Evolutionary conservation across 2,113 vertebrate species (phyloP).

Genomic region (Pangasianodon gigas): DNA sequence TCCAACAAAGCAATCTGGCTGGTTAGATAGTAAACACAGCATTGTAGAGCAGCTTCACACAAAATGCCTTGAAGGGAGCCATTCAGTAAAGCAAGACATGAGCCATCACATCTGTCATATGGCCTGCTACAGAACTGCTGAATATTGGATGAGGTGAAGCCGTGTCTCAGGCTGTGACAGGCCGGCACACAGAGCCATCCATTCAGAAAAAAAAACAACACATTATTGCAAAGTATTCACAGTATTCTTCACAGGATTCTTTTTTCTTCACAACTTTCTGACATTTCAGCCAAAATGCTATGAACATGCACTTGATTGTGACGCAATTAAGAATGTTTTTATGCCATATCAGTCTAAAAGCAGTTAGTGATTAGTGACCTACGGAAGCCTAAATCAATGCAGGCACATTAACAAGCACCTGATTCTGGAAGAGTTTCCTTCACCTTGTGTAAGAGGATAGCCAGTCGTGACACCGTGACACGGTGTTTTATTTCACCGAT

Average conservation of each 20-base stretch:
- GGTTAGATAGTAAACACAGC: conserved; percentile 21
- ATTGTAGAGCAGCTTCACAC: conserved; percentile 19
- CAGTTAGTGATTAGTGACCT: not conserved
- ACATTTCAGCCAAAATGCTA: not conserved
- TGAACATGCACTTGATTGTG: not conserved
- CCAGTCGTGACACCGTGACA: conserved; percentile 1
- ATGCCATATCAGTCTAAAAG: not conserved
- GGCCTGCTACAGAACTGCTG: conserved; percentile 41
- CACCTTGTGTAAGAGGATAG: conserved; percentile 36
- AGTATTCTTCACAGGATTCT: not conserved
- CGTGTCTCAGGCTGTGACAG: conserved; percentile 33
- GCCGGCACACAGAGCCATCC: conserved; percentile 37
- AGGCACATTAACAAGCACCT: not conserved
- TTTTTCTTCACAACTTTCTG: not conserved
- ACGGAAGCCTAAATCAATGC: conserved; percentile 12
- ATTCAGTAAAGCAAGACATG: conserved; percentile 46
- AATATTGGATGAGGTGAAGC: conserved; percentile 53
- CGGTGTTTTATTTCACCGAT: conserved; percentile 35
- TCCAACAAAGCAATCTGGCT: conserved; percentile 1
- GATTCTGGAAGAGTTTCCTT: conserved; percentile 16
- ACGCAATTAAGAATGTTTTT: not conserved
- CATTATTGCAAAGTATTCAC: not conserved
- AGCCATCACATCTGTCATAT: conserved; percentile 40
- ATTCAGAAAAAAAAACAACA: not conserved
- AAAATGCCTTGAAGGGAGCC: conserved; percentile 45